Conservation (phyloP, 2,888 invertebrate species). For the Seira ritae region DNA sequence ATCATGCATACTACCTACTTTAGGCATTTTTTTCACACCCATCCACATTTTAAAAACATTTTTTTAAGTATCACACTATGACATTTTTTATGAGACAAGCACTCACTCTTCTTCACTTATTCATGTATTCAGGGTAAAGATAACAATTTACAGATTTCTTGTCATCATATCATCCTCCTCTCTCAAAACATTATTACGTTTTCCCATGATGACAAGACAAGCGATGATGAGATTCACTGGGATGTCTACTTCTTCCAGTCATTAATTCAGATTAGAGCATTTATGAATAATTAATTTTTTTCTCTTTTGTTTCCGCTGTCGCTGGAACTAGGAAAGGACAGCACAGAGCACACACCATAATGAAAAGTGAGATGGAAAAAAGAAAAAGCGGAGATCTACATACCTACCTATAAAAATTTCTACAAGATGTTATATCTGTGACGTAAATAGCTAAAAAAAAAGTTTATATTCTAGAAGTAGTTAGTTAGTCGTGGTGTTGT, state of each 20-base stretch:
- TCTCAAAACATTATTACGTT: not conserved
- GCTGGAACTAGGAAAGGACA: not conserved
- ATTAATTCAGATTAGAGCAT: slow-evolving; percentile 59
- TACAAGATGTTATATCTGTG: not conserved
- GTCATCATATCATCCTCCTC: no score
- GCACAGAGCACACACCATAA: no score
- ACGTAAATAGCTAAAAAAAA: not conserved
- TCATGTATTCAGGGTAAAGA: no score
- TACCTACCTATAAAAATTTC: not conserved
- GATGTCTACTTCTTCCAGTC: slow-evolving; percentile 32
- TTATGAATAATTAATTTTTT: slow-evolving; percentile 60
- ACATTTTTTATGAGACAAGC: not conserved
- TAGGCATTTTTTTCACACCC: not conserved
- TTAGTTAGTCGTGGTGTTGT: not conserved
- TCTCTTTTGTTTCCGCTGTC: not conserved
- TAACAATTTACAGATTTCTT: not conserved
- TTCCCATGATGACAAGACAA: not conserved
- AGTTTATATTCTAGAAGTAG: no score
- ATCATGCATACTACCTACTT: not conserved
- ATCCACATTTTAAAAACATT: not conserved
- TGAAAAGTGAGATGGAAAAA: not conserved
- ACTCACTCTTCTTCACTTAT: not conserved
- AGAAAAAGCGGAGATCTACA: not conserved
- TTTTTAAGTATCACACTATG: not conserved
- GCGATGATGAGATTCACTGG: slow-evolving; percentile 11